Evolutionary conservation across 92 coral and sea anemone species (phyloP).

Genomic region (Palythoa caribaeorum): DNA sequence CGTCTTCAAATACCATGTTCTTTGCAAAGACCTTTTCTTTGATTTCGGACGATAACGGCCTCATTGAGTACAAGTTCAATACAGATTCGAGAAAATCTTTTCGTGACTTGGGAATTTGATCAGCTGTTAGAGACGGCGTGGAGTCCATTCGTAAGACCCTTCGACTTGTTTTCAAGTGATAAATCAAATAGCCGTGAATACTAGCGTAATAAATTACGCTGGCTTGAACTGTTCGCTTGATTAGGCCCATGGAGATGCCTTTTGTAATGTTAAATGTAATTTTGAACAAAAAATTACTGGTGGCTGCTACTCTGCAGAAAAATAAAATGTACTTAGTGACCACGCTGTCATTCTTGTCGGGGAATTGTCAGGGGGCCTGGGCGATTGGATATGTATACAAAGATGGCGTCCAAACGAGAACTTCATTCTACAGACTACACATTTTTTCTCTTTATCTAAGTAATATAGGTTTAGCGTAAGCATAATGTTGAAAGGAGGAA

Average conservation of each 20-base stretch:
- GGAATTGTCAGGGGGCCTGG: not conserved
- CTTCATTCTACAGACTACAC: not conserved
- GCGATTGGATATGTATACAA: not conserved
- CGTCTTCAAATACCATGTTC: not conserved
- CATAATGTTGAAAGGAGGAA: not conserved
- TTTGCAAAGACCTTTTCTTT: not conserved
- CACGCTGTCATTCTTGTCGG: not conserved
- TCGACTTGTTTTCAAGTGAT: conserved; percentile 6
- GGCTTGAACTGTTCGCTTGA: conserved; percentile 5
- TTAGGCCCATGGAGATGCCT: not conserved
- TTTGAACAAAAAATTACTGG: not conserved
- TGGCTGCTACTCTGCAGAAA: not conserved
- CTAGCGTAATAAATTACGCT: not conserved
- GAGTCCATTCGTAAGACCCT: not conserved
- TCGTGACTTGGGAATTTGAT: not conserved
- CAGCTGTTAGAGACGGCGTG: not conserved
- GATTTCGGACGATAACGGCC: not conserved
- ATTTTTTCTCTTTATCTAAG: too few species aligned
- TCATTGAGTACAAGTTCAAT: not conserved
- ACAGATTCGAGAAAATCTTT: not conserved
- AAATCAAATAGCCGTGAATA: conserved; percentile 21
- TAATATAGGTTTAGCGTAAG: not conserved
- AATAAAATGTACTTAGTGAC: not conserved
- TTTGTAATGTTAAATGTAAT: not conserved
- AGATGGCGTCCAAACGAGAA: not conserved